phyloP scores from a whole-genome alignment of 2,797 vertebrate species.

The Danio tinwini region DNA sequence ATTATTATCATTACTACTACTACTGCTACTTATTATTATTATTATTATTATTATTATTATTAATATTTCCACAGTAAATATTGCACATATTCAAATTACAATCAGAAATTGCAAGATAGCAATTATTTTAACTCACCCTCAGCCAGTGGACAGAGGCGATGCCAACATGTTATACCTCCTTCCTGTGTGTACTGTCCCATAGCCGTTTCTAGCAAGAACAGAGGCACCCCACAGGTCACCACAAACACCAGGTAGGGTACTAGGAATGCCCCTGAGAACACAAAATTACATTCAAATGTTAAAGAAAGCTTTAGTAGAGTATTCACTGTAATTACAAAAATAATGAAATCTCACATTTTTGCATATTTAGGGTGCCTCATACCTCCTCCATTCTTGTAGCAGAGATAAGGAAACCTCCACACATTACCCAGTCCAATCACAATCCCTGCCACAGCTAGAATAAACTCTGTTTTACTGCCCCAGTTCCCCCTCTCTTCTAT shows the following conservation, averaged over 20 bases:
- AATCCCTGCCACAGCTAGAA: constrained; percentile 45
- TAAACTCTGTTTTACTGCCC: constrained; percentile 49
- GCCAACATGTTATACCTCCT: constrained; percentile 77
- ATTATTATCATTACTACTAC: no score
- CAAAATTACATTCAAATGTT: neutral
- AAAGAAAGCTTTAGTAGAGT: neutral
- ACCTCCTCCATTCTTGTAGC: constrained; percentile 50
- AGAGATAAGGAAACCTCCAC: constrained; percentile 41
- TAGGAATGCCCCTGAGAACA: constrained; percentile 75
- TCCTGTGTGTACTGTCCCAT: constrained; percentile 74
- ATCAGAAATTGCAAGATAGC: neutral
- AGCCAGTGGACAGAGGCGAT: constrained; percentile 74
- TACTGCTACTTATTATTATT: no score
- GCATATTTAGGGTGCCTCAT: neutral
- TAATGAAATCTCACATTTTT: neutral
- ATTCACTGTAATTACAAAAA: neutral
- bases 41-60: no score
- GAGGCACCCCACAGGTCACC: no score
- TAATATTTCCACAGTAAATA: no score
- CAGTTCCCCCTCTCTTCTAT: constrained; percentile 72
- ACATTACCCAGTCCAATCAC: constrained; percentile 34
- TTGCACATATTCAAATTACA: neutral
- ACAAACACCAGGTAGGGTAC: constrained; percentile 4
- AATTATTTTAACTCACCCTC: constrained; percentile 67
- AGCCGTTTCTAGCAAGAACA: no score